A percentile compares a stretch with the other conserved stretches of the same genome.
Conservation (phyloP, 2,888 invertebrate genomes). For the Schizaphis graminum region DNA sequence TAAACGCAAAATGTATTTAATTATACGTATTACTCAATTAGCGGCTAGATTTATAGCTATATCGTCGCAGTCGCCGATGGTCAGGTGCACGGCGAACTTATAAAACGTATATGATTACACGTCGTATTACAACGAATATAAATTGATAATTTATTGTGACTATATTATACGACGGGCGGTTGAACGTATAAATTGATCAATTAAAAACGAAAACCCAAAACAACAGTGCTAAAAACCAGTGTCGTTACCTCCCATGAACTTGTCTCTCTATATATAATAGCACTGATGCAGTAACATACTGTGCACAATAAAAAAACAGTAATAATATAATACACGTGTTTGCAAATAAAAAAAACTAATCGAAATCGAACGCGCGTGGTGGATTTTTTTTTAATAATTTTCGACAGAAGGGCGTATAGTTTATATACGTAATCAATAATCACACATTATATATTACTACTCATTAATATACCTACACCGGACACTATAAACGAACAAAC, state of each 20-base stretch:
- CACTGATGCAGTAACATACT: neutral
- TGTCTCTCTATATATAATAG: neutral
- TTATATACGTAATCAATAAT: neutral
- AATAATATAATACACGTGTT: slow-evolving; percentile 7
- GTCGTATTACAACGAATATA: slow-evolving; percentile 50
- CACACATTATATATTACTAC: neutral
- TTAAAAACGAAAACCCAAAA: slow-evolving; percentile 39
- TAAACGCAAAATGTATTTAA: neutral
- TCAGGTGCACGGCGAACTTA: neutral
- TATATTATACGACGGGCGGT: neutral
- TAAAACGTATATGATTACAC: slow-evolving; percentile 11
- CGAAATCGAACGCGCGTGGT: neutral
- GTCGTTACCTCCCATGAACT: slow-evolving; percentile 49
- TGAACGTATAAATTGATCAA: slow-evolving; percentile 43
- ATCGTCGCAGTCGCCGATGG: neutral
- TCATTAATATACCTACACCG: neutral
- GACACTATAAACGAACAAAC: neutral
- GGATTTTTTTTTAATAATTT: slow-evolving; percentile 8
- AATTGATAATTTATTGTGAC: slow-evolving; percentile 59
- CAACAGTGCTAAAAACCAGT: slow-evolving; percentile 45
- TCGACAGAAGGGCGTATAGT: slow-evolving; percentile 21
- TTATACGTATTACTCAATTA: slow-evolving; percentile 47
- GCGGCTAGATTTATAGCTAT: slow-evolving; percentile 39
- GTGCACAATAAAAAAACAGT: neutral
- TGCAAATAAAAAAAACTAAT: neutral